Base-by-base conservation (phyloP, 2,888 invertebrate genomes). In the Tortricodes alternella region DNA sequence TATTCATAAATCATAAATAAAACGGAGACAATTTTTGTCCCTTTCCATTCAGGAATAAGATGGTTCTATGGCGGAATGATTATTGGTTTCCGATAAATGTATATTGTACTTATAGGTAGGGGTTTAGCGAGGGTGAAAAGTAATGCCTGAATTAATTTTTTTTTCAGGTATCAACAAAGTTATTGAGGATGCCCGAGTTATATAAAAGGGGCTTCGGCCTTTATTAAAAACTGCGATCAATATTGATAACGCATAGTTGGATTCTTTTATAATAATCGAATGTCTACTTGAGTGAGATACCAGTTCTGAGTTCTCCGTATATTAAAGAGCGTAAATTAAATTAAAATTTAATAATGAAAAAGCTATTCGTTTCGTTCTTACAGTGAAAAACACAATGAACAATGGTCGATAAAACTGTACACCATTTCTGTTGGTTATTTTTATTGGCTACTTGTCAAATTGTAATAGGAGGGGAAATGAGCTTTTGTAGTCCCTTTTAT, bases 361-460 rank as follows among this genome's bases (percentile, higher is more conserved):
- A 24, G 24, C 41, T 9, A 13, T 41, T 24, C 5, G 13, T 48
- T 34, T 19, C 39, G 39, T 46, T 23, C 34, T 23, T 38, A 27
- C 27, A 38, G 21, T 46, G 46, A 16, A 37, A 53, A 46, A 34
- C 46, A 43, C 53, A 38, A 53, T 39, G 38, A 11, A 53, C 27
- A 9, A 2, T 18, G 56, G 21, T 56, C 50, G 56, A 56, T 56
- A 50, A 37, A 49, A 35, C 19, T 32, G 44, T 44, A 50, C 23
- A 55, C 21, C 3, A 38, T 50, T 56, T 56, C 50, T 44, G 50
- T 50, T 56, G 49, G 56, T 56, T 56, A 56, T 56, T 56, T 56
- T 56, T 56, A 56, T 56, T 56, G 56, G 56, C 56, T 56, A 56
- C 56, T 56, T 56, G 56, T 56, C 56, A 56, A 56, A 44, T 56